Base-by-base conservation (phyloP, 2,797 vertebrate species). In the Clangula hyemalis region DNA sequence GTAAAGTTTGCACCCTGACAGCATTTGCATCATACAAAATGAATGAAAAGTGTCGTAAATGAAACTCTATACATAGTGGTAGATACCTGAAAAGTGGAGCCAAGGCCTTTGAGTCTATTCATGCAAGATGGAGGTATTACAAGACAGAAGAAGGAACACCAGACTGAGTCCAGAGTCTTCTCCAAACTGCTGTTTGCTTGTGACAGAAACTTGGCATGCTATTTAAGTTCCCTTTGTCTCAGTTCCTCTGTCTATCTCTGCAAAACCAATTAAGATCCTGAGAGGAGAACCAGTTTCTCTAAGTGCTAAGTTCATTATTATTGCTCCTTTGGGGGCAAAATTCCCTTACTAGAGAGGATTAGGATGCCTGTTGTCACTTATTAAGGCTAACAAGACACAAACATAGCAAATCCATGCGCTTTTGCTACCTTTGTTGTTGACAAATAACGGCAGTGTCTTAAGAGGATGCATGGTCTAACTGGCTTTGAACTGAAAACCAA, bases 201-300 rank as follows among this genome's bases (percentile, higher is more conserved):
- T 3, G 83, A 83, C 85, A 81, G 76, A 76, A 81, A 91, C 64
- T 82, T 94, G 95, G 91, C 91, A 76, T 2, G 30, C 10, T 73
- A 47, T 72, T 83, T 43, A 34, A 70, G 24, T 57, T 88, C 73
- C 82, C 39, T 92, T 81, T 85, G 38, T 87, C 74, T 93, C 82
- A 0, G 1, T 81, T 77, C 60, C 68, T 61, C 81, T 70, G 85
- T 84, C 76, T 78, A 77, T 61, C 61, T 71, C 90, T 90, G 86
- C 69, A 92, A 94, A 95, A 90, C 68, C 75, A 87, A 47, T 89
- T 51, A 82, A 71, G 53, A 92, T 36, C 39, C 78, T 87, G 78
- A 89, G 78, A 73, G 2, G 34, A 90, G 60, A 82, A 93, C 3
- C 38, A 68, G 11, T 76, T 89, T 90, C 80, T 47, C 25, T 78